These are phyloP conservation scores for Hyposmocoma kahamanoa DNA, from an alignment of 1,140 invertebrate genomes.

Conservation along the genomic window DNA sequence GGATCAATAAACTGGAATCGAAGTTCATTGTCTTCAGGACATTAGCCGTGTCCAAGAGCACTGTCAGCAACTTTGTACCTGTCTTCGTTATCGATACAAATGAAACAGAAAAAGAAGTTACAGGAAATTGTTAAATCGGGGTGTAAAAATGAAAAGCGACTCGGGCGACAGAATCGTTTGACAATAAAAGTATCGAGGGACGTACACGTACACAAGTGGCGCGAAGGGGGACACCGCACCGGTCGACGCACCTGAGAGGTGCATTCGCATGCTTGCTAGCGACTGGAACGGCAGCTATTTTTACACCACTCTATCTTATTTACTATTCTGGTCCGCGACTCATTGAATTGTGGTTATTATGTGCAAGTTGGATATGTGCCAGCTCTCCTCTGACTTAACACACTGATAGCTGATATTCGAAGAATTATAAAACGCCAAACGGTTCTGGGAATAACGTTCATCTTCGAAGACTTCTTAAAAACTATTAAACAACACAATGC, in stretches of 20 bases:
- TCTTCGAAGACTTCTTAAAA: conserved; percentile 28
- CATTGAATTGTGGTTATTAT: conserved; percentile 74
- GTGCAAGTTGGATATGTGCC: conserved; percentile 68
- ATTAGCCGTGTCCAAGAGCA: conserved; percentile 8
- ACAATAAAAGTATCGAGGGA: neutral
- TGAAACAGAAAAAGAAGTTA: neutral
- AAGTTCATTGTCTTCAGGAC: conserved; percentile 13
- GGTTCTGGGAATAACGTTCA: conserved; percentile 34
- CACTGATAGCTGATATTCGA: conserved; percentile 64
- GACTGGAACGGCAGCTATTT: conserved; percentile 68
- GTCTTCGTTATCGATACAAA: conserved; percentile 5
- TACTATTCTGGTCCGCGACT: conserved; percentile 71
- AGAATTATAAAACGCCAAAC: conserved; percentile 52
- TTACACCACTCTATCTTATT: conserved; percentile 71
- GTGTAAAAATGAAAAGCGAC: neutral
- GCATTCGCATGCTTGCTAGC: conserved; percentile 52
- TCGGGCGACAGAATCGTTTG: neutral
- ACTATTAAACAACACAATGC: conserved; percentile 32
- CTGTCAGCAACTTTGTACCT: conserved; percentile 2
- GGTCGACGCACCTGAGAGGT: conserved; percentile 61
- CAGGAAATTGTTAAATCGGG: too few relatives aligned
- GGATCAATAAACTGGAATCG: neutral
- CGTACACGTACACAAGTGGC: conserved; percentile 1
- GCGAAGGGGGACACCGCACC: conserved; percentile 33
- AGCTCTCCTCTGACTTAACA: conserved; percentile 49